Base-by-base conservation (phyloP, 1,140 invertebrate species). In the Camponotus pennsylvanicus region DNA sequence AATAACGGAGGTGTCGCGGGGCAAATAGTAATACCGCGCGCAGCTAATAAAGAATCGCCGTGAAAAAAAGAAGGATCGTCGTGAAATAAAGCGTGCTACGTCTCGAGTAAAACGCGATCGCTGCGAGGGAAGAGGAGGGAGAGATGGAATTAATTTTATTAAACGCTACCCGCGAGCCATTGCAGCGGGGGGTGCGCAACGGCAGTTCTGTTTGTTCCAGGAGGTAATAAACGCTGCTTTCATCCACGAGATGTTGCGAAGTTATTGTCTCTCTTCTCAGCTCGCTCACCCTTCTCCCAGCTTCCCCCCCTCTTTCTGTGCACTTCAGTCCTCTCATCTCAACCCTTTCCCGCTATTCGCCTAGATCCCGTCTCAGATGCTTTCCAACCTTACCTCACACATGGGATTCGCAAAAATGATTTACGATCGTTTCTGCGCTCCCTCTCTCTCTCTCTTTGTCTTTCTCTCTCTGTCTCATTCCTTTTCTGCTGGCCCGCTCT, bases 141-240 rank as follows among this genome's bases (percentile, higher is more conserved):
- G 40, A 37, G 84, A 86, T 70, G 42, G 66, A 89, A 91, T 90
- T 91, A 91, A 91, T 91, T 91, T 91, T 88, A 91, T 90, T 86
- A 91, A 90, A 91, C 84, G 87, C 76, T 86, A 86, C 75, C 75
- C 61, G 66, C 75, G 79, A 70, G 88, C 76, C 64, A 87, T 83
- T 83, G 71, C 80, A 80, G 57, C 83, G 52, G 55, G 37, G 32
- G 57, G 67, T 4, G 27, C 7, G 79, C 88, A 88, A 89, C 69
- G 64, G 66, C 77, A 64, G 64, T 76, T 57, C 79, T 80, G 87
- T 90, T 91, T 91, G 89, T 90, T 90, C 76, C 89, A 67, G 70
- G 61, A 87, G 84, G 87, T 90, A 91, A 91, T 91, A 91, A 91
- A 90, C 90, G 90, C 84, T 59, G 83, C 87, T 88, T 91, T 91